Conservation (phyloP, 2,888 invertebrate genomes). For the Chrysopilus asiliformis region DNA sequence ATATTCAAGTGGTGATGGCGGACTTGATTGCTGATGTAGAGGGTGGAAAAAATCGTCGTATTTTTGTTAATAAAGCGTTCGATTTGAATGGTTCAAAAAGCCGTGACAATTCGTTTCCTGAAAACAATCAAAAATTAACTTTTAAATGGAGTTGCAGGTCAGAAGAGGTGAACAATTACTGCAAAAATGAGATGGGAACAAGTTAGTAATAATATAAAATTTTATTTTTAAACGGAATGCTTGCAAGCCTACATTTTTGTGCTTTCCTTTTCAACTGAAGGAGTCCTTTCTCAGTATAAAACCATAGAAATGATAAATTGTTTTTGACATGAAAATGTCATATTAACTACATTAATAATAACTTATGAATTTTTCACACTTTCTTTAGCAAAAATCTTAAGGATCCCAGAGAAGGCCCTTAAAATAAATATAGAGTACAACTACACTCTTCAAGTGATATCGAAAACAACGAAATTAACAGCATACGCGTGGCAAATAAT, state of each 20-base stretch:
- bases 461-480: not conserved
- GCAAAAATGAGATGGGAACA: slow-evolving; percentile 6
- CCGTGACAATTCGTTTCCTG: slow-evolving; percentile 5
- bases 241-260: not conserved
- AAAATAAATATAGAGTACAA: slow-evolving; percentile 4
- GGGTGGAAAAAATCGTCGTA: slow-evolving; percentile 6
- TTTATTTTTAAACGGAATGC: not conserved
- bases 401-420: slow-evolving; percentile 5
- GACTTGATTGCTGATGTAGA: slow-evolving; percentile 7
- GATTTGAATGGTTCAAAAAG: slow-evolving; percentile 8
- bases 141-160: slow-evolving; percentile 10
- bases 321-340: not conserved
- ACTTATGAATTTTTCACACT: not conserved
- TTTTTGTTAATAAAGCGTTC: slow-evolving; percentile 1
- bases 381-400: slow-evolving; percentile 2
- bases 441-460: slow-evolving; percentile 3
- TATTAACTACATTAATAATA: not conserved
- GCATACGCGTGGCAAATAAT: slow-evolving; percentile 7
- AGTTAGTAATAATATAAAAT: slow-evolving; percentile 2
- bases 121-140: slow-evolving; percentile 3
- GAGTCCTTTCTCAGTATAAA: not conserved
- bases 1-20: slow-evolving; percentile 3
- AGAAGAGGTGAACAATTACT: slow-evolving; percentile 2
- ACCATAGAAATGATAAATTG: not conserved
- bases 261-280: not conserved